Percentiles rank a stretch among this genome's conserved stretches.
These are phyloP conservation scores for Drosophila borealis DNA, from an alignment of 2,888 invertebrate species.

Conservation along the genomic window DNA sequence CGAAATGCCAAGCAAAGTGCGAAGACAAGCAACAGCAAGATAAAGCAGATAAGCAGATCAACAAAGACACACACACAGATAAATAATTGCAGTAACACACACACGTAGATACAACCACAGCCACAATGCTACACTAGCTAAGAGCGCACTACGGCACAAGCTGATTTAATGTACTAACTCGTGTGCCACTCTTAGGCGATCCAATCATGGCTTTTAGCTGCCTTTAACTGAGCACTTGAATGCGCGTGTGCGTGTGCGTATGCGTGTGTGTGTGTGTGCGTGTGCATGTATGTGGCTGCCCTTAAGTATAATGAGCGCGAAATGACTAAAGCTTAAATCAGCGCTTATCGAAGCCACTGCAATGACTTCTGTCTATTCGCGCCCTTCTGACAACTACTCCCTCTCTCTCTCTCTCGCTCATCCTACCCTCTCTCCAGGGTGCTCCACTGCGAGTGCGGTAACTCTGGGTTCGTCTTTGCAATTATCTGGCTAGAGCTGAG, in stretches of 20 bases:
- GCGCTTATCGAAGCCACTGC: slow-evolving; percentile 55
- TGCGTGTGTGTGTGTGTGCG: slow-evolving; percentile 7
- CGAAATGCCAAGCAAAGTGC: slow-evolving; percentile 33
- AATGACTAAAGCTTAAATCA: slow-evolving; percentile 56
- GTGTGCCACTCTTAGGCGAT: slow-evolving; percentile 37
- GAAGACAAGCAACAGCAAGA: slow-evolving; percentile 8
- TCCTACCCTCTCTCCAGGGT: too few relatives aligned
- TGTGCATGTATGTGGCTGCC: slow-evolving; percentile 18
- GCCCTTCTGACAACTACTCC: neutral
- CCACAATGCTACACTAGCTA: slow-evolving; percentile 2
- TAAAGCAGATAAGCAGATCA: slow-evolving; percentile 14
- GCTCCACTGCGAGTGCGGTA: neutral
- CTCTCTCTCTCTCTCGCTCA: too few relatives aligned
- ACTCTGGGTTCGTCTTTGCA: slow-evolving; percentile 15
- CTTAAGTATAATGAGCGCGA: slow-evolving; percentile 49
- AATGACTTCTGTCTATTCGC: slow-evolving; percentile 20
- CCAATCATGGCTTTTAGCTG: slow-evolving; percentile 56
- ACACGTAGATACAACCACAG: slow-evolving; percentile 5
- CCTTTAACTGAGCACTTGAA: slow-evolving; percentile 48
- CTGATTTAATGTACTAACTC: slow-evolving; percentile 67
- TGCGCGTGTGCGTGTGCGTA: neutral
- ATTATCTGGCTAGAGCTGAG: slow-evolving; percentile 23
- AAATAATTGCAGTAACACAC: neutral
- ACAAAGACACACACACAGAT: neutral
- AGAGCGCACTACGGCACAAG: slow-evolving; percentile 14